Evolutionary conservation across 2,113 vertebrate species (phyloP), one percentile per base, ranked within the genome.

Genomic region (Semnornis frantzii): DNA sequence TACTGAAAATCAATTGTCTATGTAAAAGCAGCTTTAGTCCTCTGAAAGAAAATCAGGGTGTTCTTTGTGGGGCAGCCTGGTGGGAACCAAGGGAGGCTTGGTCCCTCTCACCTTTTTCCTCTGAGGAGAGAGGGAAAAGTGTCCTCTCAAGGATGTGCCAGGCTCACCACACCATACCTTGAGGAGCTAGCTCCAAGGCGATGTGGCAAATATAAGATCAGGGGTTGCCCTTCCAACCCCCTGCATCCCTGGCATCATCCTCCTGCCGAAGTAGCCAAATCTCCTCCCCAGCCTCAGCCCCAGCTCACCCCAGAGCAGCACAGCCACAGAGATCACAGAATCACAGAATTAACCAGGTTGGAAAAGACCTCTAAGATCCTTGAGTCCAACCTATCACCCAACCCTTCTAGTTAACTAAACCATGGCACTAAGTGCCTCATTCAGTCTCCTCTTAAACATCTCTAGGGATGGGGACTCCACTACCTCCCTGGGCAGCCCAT

Each of bases 1-100:
- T 97, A 96, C 95, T 97, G 94, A 93, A 94, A 97, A 94, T 33
- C 85, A 92, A 31, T 79, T 63, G 89, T 15, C 52, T 76, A 12
- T 20, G 42, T 65, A 34, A 87, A 24, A 85, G 30, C 46, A 48
- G 15, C 7, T 87, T 84, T 66, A 55, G 37, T 28, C 46, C 25
- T 44, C 37, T 48, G 37, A 66, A 76, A 80, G 71, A 65, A 76
- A 89, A 52, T 12, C 24, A 62, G 31, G 54, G 65, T 13, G 10
- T 50, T 34, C 34, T 50, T 15, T 15, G 34, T 34, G 72, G 46
- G 18, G 50, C 42, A 68, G 50, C 48, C 64, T 48, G 12, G 52
- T 63, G 72, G 44, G 60, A 82, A 34, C 8, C 30, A 60, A 59
- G 15, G 9, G 5, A 20, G 54, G 13, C n/a, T 44, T 55, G 17